These are phyloP conservation scores for Anabas testudineus DNA, from an alignment of 2,797 vertebrate genomes.

Conservation along the genomic window DNA sequence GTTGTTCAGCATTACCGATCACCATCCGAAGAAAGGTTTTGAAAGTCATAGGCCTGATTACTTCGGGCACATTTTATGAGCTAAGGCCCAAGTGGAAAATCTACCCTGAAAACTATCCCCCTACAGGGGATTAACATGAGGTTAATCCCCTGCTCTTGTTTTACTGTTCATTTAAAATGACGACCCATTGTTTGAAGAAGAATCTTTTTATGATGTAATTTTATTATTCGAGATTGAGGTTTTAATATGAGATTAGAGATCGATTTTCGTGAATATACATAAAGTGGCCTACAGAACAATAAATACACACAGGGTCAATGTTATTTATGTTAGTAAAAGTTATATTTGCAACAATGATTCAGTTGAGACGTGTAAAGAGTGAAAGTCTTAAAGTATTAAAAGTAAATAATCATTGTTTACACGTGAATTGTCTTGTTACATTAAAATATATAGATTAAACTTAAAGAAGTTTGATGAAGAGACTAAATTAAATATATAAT, in stretches of 20 bases:
- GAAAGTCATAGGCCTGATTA: conserved; percentile 47
- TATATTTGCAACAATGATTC: neutral
- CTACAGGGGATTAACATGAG: neutral
- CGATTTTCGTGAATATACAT: too few species aligned
- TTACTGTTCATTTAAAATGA: neutral
- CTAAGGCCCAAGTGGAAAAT: conserved; percentile 47
- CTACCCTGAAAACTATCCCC: neutral
- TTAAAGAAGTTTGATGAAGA: neutral
- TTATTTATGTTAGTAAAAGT: neutral
- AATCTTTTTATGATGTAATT: neutral
- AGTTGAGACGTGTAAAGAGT: neutral
- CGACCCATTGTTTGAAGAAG: neutral
- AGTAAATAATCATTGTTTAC: neutral
- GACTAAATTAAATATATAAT: too few species aligned
- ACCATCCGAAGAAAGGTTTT: conserved; percentile 1
- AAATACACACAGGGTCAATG: neutral
- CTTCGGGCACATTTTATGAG: conserved; percentile 28
- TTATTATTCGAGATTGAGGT: neutral
- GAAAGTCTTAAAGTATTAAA: neutral
- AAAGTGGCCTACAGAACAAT: neutral
- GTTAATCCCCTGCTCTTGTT: neutral
- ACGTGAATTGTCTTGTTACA: neutral
- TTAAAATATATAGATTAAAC: neutral
- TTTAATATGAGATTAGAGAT: too few species aligned
- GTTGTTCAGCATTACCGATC: neutral